A percentile compares a stretch with the other conserved stretches of the same genome.
These are phyloP conservation scores for Chionis minor DNA, from an alignment of 2,113 vertebrate genomes.

Conservation along the genomic window DNA sequence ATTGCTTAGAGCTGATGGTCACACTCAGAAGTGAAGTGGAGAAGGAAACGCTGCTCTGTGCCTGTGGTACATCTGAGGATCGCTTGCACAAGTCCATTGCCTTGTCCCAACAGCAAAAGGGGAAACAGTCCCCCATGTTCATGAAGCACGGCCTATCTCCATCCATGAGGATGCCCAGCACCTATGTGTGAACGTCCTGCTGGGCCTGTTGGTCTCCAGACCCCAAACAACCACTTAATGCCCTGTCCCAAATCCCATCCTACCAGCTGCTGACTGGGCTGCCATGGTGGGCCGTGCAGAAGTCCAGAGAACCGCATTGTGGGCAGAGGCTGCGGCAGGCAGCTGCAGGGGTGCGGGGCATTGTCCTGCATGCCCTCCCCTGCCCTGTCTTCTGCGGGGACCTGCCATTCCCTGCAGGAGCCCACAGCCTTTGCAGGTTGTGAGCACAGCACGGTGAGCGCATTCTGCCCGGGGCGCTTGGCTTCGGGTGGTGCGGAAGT, in stretches of 20 bases:
- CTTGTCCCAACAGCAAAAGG: background rate
- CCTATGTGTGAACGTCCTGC: background rate
- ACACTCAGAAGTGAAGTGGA: background rate
- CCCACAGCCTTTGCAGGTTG: too few relatives aligned
- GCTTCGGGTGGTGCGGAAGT: background rate
- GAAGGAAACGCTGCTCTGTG: background rate
- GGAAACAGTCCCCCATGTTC: background rate
- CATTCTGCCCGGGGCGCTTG: accelerated
- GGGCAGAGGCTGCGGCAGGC: background rate
- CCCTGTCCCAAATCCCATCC: background rate
- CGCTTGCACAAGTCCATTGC: background rate
- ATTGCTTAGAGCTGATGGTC: background rate
- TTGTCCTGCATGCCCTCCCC: background rate
- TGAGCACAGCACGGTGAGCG: accelerated
- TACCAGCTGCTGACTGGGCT: background rate
- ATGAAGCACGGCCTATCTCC: background rate
- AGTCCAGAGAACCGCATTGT: accelerated
- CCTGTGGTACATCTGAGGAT: background rate
- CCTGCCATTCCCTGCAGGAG: background rate
- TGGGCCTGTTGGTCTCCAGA: background rate
- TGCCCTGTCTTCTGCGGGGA: background rate
- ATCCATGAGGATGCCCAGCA: background rate
- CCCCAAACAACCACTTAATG: background rate
- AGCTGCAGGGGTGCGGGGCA: accelerated
- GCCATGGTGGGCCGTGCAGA: accelerated